Evolutionary conservation across 1,140 invertebrate species (phyloP).

Genomic region (Mesaphorura yosii): DNA sequence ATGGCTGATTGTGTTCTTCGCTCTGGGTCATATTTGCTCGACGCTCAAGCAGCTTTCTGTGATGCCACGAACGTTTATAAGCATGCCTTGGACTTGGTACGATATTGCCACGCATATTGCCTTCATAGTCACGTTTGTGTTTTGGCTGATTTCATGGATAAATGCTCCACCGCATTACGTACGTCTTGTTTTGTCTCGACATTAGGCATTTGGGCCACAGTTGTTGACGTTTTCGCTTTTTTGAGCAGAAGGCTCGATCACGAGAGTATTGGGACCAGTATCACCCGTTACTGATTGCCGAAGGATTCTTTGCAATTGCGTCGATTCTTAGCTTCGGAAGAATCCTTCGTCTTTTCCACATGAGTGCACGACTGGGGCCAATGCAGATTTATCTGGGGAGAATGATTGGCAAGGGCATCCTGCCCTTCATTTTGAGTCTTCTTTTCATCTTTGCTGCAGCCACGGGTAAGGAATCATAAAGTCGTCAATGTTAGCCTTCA

Average conservation of each 20-base stretch:
- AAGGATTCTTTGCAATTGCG: slow-evolving; percentile 57
- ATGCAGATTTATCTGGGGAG: slow-evolving; percentile 38
- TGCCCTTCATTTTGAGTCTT: not conserved
- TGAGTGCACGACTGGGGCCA: slow-evolving; percentile 48
- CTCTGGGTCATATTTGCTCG: not conserved
- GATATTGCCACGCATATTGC: slow-evolving; percentile 38
- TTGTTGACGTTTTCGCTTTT: too few relatives aligned
- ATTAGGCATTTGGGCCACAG: too few relatives aligned
- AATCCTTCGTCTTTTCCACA: slow-evolving; percentile 44
- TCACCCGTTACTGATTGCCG: slow-evolving; percentile 57
- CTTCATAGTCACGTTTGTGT: slow-evolving; percentile 41
- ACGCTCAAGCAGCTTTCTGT: slow-evolving; percentile 1
- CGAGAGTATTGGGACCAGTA: slow-evolving; percentile 56
- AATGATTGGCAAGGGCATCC: not conserved
- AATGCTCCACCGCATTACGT: slow-evolving; percentile 38
- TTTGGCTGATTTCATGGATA: slow-evolving; percentile 41
- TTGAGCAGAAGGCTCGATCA: slow-evolving; percentile 32
- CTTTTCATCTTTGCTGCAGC: slow-evolving; percentile 1
- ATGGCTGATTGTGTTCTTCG: not conserved
- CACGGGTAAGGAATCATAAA: not conserved
- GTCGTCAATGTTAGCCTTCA: too few relatives aligned
- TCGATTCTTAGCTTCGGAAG: slow-evolving; percentile 56
- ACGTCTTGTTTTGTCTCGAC: slow-evolving; percentile 25
- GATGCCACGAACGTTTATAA: not conserved
- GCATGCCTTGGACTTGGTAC: slow-evolving; percentile 27